phyloP scores from a whole-genome alignment of 1,140 invertebrate species.

The Centruroides vittatus region DNA sequence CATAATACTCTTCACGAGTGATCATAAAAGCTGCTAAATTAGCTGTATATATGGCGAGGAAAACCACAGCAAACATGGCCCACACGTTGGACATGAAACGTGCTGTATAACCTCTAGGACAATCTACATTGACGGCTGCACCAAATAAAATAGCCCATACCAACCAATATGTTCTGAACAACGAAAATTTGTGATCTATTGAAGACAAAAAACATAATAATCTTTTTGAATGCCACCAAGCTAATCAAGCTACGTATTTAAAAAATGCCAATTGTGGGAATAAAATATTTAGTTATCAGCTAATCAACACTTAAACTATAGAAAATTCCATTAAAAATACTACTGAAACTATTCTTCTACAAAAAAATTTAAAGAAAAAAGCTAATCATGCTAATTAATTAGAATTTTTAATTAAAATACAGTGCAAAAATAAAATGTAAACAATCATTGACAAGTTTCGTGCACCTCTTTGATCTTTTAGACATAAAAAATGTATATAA shows the following conservation, averaged over 20 bases:
- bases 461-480: too few species aligned
- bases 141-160: constrained; percentile 99
- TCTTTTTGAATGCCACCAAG: not conserved
- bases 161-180: constrained; percentile 94
- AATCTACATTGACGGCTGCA: constrained; percentile 91
- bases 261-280: not conserved
- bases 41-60: constrained; percentile 84
- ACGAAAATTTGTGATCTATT: constrained; percentile 62
- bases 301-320: too few species aligned
- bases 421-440: too few species aligned
- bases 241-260: not conserved
- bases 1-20: constrained; percentile 90
- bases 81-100: constrained; percentile 93
- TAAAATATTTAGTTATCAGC: too few species aligned
- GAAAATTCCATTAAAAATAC: too few species aligned
- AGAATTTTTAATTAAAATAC: too few species aligned
- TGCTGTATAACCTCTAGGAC: constrained; percentile 79
- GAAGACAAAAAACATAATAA: constrained; percentile 1
- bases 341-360: too few species aligned
- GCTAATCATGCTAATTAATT: too few species aligned
- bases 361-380: too few species aligned
- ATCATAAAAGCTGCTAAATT: constrained; percentile 99
- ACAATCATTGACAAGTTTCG: too few species aligned
- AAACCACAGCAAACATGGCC: constrained; percentile 94
- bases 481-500: too few species aligned